Evolutionary conservation across 2,888 invertebrate species (phyloP).

Genomic region (Zele albiditarsus): DNA sequence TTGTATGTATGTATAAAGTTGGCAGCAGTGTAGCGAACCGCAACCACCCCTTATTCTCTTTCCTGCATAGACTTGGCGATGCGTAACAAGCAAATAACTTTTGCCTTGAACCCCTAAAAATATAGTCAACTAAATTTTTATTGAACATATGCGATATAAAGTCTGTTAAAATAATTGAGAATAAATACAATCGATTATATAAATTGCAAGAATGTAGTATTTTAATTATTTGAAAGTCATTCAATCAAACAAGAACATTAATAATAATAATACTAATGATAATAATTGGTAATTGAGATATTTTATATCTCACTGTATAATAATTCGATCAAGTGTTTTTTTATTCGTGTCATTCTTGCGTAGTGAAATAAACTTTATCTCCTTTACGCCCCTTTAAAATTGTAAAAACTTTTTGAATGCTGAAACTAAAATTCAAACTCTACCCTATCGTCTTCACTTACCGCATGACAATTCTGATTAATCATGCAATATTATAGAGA

Average conservation of each 20-base stretch:
- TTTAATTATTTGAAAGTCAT: no score
- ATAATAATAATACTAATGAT: not conserved
- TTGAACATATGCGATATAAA: slow-evolving; percentile 25
- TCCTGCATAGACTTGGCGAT: slow-evolving; percentile 40
- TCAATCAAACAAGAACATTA: no score
- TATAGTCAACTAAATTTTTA: not conserved
- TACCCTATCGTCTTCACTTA: not conserved
- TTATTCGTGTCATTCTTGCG: not conserved
- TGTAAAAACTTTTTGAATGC: not conserved
- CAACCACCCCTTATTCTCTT: slow-evolving; percentile 34
- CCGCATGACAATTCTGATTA: slow-evolving; percentile 9
- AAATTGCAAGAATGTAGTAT: not conserved
- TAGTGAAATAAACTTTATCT: not conserved
- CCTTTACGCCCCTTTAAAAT: not conserved
- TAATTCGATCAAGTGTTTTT: not conserved
- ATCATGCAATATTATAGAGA: slow-evolving; percentile 7
- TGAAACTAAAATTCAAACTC: slow-evolving; percentile 19
- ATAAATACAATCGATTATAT: not conserved
- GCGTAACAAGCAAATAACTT: slow-evolving; percentile 44
- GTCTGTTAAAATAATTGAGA: not conserved
- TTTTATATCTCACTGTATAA: not conserved
- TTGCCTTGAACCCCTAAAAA: slow-evolving; percentile 27
- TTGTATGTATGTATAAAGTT: not conserved
- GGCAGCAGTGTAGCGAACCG: slow-evolving; percentile 34
- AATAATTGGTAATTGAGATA: no score